Base-by-base conservation (phyloP, 2,113 vertebrate species). In the Pipra filicauda region DNA sequence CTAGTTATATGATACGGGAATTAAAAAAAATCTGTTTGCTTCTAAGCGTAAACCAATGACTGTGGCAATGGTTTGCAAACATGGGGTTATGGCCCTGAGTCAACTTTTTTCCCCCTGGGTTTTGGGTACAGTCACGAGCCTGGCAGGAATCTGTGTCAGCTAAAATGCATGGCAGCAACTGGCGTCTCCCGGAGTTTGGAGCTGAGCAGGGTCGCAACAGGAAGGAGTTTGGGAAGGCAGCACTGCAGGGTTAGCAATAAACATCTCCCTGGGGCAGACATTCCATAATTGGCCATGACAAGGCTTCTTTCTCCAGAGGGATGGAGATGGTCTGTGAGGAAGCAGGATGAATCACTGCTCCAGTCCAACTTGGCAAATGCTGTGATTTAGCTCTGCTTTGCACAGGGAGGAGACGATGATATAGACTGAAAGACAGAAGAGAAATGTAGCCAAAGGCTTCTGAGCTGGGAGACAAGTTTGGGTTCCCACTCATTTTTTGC, bases 231-330 rank as follows among this genome's bases (percentile, higher is more conserved):
- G 89, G 84, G 86, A 95, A 87, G 70, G 84, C 73, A 8, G 93
- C 84, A 69, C 80, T 78, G 48, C n/a, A 5, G 83, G 57, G 52
- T 81, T 89, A 67, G 76, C 33, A 96, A 94, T 92, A 96, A 97
- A 94, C 93, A 92, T 93, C 35, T 97, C 95, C 89, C 96, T 7
- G 1, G 91, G 96, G 91, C 91, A 95, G 91, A 75, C 76, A 92
- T 90, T 93, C 95, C 96, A 96, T 96, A 97, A 95, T 95, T 96
- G 96, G 90, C 90, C 90, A 95, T 78, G 76, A 89, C 93, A 94
- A 94, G 23, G 66, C 83, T 93, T 95, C 88, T 91, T 93, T 96
- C 92, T 96, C 83, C 69, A 75, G 85, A 80, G 73, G 92, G 83
- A 64, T 71, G 61, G 88, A 88, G 75, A 79, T 94, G 85, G 85